phyloP scores from a whole-genome alignment of 2,797 vertebrate species.

The Scomberomorus guttatus region DNA sequence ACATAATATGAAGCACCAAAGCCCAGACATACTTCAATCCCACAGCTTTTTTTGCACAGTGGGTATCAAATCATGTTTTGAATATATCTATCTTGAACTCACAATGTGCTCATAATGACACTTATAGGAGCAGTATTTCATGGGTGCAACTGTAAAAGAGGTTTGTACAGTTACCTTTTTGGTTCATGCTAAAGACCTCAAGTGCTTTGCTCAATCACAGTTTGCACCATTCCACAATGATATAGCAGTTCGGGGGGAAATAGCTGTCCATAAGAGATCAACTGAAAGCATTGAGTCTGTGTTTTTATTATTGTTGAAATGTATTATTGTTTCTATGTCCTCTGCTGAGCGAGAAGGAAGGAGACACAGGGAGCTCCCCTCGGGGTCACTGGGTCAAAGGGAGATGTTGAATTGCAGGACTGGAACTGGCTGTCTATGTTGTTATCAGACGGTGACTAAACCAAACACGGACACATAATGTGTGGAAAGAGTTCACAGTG shows the following conservation, averaged over 20 bases:
- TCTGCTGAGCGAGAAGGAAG: conserved; percentile 56
- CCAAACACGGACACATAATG: conserved; percentile 21
- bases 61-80: not conserved
- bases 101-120: not conserved
- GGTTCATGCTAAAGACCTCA: not conserved
- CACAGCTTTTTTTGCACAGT: not conserved
- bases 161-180: not conserved
- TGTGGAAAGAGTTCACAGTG: conserved; percentile 26
- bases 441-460: conserved; percentile 13
- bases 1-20: not conserved
- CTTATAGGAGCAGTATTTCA: not conserved
- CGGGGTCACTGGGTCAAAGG: conserved; percentile 46
- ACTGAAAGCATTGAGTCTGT: conserved; percentile 17
- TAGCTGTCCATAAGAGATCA: conserved; percentile 33
- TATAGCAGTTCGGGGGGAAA: conserved; percentile 14
- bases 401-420: conserved; percentile 14
- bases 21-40: not conserved
- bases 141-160: conserved; percentile 12
- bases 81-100: not conserved
- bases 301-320: conserved; percentile 42
- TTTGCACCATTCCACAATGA: conserved; percentile 6
- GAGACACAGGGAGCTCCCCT: conserved; percentile 11
- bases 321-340: conserved; percentile 34
- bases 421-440: conserved; percentile 2
- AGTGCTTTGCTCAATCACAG: not conserved